These are phyloP conservation scores for Neoaliturus tenellus DNA, from an alignment of 2,888 invertebrate species.

Conservation along the genomic window DNA sequence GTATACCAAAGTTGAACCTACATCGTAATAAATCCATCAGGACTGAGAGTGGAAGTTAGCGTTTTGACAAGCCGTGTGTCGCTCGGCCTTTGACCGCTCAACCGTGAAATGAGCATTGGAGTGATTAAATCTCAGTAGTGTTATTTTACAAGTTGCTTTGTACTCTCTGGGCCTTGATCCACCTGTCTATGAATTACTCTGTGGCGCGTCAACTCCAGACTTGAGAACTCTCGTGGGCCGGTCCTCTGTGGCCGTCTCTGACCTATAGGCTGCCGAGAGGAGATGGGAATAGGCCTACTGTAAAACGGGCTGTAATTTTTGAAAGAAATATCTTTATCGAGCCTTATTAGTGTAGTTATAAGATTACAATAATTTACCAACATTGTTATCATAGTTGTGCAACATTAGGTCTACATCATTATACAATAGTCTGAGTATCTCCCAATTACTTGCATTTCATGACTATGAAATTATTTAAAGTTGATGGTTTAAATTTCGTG, in stretches of 20 bases:
- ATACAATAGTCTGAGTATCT: no score
- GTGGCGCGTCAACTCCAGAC: neutral
- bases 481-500: no score
- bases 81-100: constrained; percentile 47
- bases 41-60: neutral
- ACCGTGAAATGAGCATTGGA: constrained; percentile 42
- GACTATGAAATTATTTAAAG: no score
- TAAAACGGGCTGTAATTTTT: no score
- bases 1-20: neutral
- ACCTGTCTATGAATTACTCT: neutral
- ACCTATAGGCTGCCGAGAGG: neutral
- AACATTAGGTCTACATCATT: no score
- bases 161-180: neutral
- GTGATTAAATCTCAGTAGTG: constrained; percentile 53
- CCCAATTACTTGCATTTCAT: no score
- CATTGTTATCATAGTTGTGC: no score
- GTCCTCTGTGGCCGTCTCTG: neutral
- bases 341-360: no score
- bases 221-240: neutral
- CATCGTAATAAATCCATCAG: neutral
- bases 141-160: constrained; percentile 39
- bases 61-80: neutral
- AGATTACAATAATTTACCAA: no score
- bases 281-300: no score
- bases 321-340: no score